Conservation (phyloP, 2,888 invertebrate species). For the Microdon myrmicae region DNA sequence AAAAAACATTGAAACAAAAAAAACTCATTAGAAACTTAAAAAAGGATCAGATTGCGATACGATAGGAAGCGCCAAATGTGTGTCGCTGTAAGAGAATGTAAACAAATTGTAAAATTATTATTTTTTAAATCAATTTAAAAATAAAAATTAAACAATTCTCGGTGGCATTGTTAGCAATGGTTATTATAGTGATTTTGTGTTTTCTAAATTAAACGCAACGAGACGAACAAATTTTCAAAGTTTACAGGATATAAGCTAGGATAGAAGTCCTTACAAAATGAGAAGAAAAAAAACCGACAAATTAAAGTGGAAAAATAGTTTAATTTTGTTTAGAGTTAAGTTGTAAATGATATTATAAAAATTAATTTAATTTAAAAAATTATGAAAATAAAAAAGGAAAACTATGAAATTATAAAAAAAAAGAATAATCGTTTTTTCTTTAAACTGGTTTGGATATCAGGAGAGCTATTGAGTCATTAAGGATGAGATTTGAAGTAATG, state of each 20-base stretch:
- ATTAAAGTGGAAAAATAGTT: conserved; percentile 34
- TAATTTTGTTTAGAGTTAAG: conserved; percentile 61
- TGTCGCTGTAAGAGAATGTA: too few relatives aligned
- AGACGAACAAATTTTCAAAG: conserved; percentile 16
- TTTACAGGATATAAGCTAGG: conserved; percentile 26
- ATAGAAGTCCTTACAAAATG: conserved; percentile 36
- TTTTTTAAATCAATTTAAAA: conserved; percentile 18
- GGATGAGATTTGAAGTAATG: too few relatives aligned
- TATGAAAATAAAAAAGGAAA: conserved; percentile 50
- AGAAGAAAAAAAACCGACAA: conserved; percentile 20
- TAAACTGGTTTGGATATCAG: too few relatives aligned
- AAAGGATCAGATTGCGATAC: too few relatives aligned
- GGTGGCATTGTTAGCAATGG: conserved; percentile 39
- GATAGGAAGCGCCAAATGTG: too few relatives aligned
- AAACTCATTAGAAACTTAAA: too few relatives aligned
- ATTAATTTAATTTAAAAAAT: conserved; percentile 57
- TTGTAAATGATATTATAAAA: conserved; percentile 64
- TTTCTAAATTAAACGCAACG: conserved; percentile 32
- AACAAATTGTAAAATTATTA: too few relatives aligned
- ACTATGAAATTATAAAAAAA: conserved; percentile 45
- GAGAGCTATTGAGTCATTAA: too few relatives aligned
- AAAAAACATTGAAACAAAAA: conserved; percentile 7
- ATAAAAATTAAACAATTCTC: conserved; percentile 33
- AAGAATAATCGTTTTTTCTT: conserved; percentile 21
- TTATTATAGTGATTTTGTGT: conserved; percentile 48